These are phyloP conservation scores for Hipposideros armiger DNA, from an alignment of 2,113 vertebrate species.

Conservation along the genomic window DNA sequence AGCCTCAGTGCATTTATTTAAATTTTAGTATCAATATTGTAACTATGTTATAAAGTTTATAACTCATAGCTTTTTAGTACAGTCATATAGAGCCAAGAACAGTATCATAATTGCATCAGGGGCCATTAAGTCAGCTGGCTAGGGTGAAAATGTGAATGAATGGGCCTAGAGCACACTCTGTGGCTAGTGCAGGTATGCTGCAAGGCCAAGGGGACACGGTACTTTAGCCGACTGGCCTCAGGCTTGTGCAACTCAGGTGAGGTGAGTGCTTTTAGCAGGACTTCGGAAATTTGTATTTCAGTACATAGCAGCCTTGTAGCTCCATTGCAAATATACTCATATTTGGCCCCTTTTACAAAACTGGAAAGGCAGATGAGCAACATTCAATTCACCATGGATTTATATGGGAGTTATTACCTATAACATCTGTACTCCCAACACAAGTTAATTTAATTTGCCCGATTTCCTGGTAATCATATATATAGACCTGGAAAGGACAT, in stretches of 20 bases:
- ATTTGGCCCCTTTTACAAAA: background rate
- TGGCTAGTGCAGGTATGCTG: background rate
- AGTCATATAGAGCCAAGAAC: constrained; percentile 42
- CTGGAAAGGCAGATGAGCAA: background rate
- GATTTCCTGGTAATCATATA: constrained; percentile 47
- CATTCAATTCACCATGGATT: constrained; percentile 14
- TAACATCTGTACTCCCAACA: constrained; percentile 19
- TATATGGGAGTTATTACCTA: constrained; percentile 7
- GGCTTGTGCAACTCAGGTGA: background rate
- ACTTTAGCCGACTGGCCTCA: background rate
- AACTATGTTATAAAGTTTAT: constrained; percentile 66
- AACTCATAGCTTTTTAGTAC: constrained; percentile 59
- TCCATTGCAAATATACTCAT: background rate
- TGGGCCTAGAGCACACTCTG: background rate
- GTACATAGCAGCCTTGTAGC: background rate
- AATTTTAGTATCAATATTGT: constrained; percentile 63
- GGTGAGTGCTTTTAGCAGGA: background rate
- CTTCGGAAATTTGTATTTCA: background rate
- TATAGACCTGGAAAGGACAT: background rate
- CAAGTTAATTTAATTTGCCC: constrained; percentile 45
- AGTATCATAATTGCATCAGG: constrained; percentile 44
- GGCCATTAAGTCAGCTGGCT: background rate
- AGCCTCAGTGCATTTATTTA: background rate
- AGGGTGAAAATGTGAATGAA: background rate
- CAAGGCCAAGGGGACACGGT: background rate